Conservation (phyloP, 1,140 invertebrate species). For the Onthophagus taurus region DNA sequence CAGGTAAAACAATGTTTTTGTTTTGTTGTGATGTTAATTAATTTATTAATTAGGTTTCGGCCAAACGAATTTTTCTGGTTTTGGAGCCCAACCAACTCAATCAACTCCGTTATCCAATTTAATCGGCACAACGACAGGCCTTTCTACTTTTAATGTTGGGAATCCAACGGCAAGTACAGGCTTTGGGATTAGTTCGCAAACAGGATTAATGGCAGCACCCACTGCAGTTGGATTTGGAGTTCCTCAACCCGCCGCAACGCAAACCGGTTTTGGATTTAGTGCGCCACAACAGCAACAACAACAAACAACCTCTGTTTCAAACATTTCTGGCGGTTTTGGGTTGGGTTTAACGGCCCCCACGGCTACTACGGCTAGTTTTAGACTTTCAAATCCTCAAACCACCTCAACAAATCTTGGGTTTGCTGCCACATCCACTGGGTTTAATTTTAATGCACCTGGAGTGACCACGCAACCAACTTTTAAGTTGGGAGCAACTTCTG, state of each 20-base stretch:
- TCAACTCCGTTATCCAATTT: too few species aligned
- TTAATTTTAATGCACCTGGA: constrained; percentile 27
- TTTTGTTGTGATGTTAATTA: constrained; percentile 1
- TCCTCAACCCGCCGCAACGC: constrained; percentile 1
- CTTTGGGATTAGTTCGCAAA: too few species aligned
- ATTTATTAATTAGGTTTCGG: too few species aligned
- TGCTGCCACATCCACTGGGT: constrained; percentile 16
- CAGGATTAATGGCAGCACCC: not conserved
- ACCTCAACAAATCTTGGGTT: constrained; percentile 16
- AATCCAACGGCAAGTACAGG: constrained; percentile 18
- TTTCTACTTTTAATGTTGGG: too few species aligned
- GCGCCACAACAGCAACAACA: constrained; percentile 7
- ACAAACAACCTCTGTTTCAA: constrained; percentile 6
- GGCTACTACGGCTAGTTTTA: constrained; percentile 11
- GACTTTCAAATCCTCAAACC: constrained; percentile 13
- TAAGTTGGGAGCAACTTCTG: constrained; percentile 16
- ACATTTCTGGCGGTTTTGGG: constrained; percentile 5
- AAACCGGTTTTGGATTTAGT: constrained; percentile 13
- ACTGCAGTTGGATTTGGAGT: too few species aligned
- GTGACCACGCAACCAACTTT: constrained; percentile 18
- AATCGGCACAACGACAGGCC: too few species aligned
- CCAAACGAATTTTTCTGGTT: not conserved
- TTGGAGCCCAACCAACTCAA: not conserved
- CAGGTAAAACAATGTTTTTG: not conserved
- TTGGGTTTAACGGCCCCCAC: constrained; percentile 4